Percentiles rank a stretch among this genome's conserved stretches.
Evolutionary conservation across 2,888 invertebrate species (phyloP).

Genomic region (Furcula furcula): DNA sequence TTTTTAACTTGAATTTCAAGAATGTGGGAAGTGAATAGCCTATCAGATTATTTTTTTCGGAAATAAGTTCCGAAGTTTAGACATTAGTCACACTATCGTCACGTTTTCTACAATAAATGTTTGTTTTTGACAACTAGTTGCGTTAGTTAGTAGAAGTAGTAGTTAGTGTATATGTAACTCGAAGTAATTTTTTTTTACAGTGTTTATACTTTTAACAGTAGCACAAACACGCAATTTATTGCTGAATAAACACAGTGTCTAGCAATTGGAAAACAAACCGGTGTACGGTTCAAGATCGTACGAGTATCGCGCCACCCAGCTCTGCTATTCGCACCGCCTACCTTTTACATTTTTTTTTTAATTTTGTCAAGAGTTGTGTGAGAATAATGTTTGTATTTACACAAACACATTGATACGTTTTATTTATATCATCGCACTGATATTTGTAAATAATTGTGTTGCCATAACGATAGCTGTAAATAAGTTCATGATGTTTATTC

Average conservation of each 20-base stretch:
- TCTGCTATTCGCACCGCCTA: conserved; percentile 33
- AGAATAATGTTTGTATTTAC: conserved; percentile 12
- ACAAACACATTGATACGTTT: neutral
- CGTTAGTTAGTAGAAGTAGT: too few relatives aligned
- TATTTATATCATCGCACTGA: neutral
- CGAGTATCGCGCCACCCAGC: conserved; percentile 64
- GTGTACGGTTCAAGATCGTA: conserved; percentile 48
- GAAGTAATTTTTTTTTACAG: too few relatives aligned
- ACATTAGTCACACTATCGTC: conserved; percentile 1
- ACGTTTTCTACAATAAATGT: conserved; percentile 13
- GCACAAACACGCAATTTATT: conserved; percentile 5
- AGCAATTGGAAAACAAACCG: conserved; percentile 36
- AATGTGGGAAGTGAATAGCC: too few relatives aligned
- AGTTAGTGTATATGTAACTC: too few relatives aligned
- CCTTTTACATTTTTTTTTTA: conserved; percentile 12
- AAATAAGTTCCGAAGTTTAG: too few relatives aligned
- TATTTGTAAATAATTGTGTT: neutral
- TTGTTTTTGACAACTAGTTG: too few relatives aligned
- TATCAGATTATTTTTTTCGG: too few relatives aligned
- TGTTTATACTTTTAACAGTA: too few relatives aligned
- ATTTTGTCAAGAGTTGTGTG: conserved; percentile 14
- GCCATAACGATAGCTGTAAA: too few relatives aligned
- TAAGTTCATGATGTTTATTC: too few relatives aligned
- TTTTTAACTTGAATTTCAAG: too few relatives aligned
- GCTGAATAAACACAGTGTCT: conserved; percentile 30